These are phyloP conservation scores for Venustaconcha ellipsiformis DNA, from an alignment of 1,140 invertebrate genomes.

Conservation along the genomic window DNA sequence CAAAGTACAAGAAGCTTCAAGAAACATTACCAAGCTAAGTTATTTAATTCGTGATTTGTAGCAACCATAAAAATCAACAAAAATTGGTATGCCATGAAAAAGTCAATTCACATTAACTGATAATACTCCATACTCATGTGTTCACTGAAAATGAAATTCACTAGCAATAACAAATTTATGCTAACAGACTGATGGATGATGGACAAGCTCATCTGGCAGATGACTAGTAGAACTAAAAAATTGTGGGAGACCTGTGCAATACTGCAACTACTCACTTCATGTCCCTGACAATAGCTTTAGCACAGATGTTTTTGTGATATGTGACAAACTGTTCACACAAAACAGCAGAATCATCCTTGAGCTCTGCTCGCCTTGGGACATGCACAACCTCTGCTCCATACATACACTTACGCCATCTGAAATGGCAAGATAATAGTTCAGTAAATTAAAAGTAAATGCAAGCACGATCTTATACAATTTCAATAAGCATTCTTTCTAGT, in stretches of 20 bases:
- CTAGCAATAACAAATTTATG: too few species aligned
- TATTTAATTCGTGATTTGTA: neutral
- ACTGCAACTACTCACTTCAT: conserved; percentile 71
- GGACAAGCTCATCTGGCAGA: too few species aligned
- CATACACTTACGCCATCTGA: conserved; percentile 70
- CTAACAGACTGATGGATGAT: too few species aligned
- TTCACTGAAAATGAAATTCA: neutral
- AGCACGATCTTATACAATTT: too few species aligned
- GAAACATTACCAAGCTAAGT: neutral
- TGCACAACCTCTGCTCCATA: conserved; percentile 79
- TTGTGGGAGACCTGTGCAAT: neutral
- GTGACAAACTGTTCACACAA: conserved; percentile 90
- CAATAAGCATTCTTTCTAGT: too few species aligned
- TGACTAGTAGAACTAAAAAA: too few species aligned
- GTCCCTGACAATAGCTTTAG: conserved; percentile 82
- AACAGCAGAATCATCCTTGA: conserved; percentile 82
- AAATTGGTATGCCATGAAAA: too few species aligned
- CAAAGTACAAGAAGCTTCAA: too few species aligned
- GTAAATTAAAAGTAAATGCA: too few species aligned
- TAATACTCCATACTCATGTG: neutral
- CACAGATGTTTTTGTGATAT: conserved; percentile 86
- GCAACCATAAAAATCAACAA: too few species aligned
- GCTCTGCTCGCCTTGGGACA: conserved; percentile 79
- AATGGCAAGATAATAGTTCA: conserved; percentile 5
- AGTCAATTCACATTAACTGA: neutral